Conservation (phyloP, 2,888 invertebrate species). For the Epistrophella euchroma region DNA sequence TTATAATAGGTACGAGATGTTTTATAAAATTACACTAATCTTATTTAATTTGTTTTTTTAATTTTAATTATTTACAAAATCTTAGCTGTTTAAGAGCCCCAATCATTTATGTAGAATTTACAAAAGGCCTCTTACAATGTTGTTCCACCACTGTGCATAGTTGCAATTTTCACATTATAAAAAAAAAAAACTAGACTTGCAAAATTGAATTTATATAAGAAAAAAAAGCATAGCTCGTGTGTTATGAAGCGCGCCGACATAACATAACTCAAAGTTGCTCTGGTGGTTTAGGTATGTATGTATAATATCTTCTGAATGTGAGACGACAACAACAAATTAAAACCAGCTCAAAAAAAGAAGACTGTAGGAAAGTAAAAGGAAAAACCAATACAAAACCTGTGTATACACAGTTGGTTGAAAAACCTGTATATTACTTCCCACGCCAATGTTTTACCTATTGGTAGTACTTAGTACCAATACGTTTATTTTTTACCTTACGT, state of each 20-base stretch:
- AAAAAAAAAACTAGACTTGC: conserved; percentile 46
- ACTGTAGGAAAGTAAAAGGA: conserved; percentile 72
- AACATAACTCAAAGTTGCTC: conserved; percentile 61
- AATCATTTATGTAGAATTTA: neutral
- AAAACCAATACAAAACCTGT: conserved; percentile 43
- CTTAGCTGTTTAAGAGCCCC: too few species aligned
- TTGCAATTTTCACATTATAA: conserved; percentile 22
- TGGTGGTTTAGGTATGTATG: conserved; percentile 2
- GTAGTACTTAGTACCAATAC: neutral
- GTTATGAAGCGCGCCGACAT: conserved; percentile 73
- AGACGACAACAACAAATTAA: conserved; percentile 49
- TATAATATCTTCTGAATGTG: conserved; percentile 45
- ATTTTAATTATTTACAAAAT: too few species aligned
- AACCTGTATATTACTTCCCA: conserved; percentile 76
- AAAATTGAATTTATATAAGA: conserved; percentile 69
- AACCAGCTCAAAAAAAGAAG: conserved; percentile 23
- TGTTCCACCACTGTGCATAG: neutral
- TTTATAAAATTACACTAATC: too few species aligned
- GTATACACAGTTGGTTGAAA: conserved; percentile 55
- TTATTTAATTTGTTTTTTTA: too few species aligned
- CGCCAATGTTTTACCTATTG: conserved; percentile 41
- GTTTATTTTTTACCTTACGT: neutral
- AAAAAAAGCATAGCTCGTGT: conserved; percentile 56
- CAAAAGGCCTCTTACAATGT: neutral
- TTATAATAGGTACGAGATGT: too few species aligned